Evolutionary conservation across 2,797 vertebrate species (phyloP).

Genomic region (Hephaestus fuliginosus): DNA sequence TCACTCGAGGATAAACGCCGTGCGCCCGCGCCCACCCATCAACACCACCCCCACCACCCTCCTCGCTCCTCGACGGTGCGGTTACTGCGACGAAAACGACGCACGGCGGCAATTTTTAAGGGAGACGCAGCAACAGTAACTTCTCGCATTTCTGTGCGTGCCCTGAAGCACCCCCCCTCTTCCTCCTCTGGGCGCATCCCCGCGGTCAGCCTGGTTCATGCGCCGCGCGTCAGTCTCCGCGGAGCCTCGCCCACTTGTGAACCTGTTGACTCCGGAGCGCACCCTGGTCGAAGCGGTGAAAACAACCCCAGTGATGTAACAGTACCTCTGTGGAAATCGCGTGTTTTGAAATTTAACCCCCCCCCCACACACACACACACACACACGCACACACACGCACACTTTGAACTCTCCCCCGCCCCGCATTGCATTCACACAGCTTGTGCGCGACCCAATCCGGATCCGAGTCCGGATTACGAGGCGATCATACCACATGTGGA

Average conservation of each 20-base stretch:
- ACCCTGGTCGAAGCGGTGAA: constrained; percentile 71
- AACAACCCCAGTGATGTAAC: constrained; percentile 72
- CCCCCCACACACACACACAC: neutral
- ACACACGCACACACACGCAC: too few relatives aligned
- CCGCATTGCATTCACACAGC: constrained; percentile 2
- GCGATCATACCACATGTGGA: neutral
- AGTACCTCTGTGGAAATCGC: constrained; percentile 54
- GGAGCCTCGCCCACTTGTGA: constrained; percentile 83
- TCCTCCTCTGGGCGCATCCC: constrained; percentile 22
- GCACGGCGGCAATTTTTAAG: constrained; percentile 25
- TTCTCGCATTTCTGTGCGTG: constrained; percentile 4
- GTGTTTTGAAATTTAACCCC: constrained; percentile 72
- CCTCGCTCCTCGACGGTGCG: constrained; percentile 22
- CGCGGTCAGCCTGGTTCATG: constrained; percentile 40
- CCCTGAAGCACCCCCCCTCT: too few relatives aligned
- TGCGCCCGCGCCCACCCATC: constrained; percentile 35
- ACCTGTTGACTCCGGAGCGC: constrained; percentile 81
- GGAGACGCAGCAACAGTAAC: constrained; percentile 17
- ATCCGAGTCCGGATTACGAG: constrained; percentile 19
- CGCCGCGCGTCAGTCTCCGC: constrained; percentile 19
- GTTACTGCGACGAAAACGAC: constrained; percentile 20
- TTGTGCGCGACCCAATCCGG: too few relatives aligned
- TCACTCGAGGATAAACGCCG: constrained; percentile 84
- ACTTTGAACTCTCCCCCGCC: constrained; percentile 33
- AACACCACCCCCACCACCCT: too few relatives aligned